Conservation (phyloP, 92 coral and sea anemone genomes). For the Chrysogorgia sp. region DNA sequence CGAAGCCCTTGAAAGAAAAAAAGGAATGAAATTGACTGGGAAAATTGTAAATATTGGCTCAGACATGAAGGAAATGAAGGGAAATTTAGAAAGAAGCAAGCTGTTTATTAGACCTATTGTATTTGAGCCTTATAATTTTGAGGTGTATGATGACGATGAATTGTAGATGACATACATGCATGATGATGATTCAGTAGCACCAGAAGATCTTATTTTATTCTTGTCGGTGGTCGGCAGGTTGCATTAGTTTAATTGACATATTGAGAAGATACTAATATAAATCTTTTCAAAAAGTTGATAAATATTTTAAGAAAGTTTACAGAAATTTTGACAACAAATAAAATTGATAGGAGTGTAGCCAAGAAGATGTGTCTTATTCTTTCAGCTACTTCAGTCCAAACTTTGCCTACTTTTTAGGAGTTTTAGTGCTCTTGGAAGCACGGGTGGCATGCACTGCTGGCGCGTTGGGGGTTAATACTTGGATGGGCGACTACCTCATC, state of each 20-base stretch:
- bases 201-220: too few relatives aligned
- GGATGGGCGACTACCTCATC: too few relatives aligned
- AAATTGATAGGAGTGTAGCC: too few relatives aligned
- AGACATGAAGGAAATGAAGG: constrained; percentile 75
- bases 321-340: not conserved
- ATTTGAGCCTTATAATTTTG: constrained; percentile 72
- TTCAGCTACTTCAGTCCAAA: too few relatives aligned
- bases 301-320: too few relatives aligned
- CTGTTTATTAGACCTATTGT: constrained; percentile 83
- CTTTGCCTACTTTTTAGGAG: too few relatives aligned
- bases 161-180: constrained; percentile 5
- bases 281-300: not conserved
- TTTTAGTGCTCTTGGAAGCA: too few relatives aligned
- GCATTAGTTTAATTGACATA: too few relatives aligned
- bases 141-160: constrained; percentile 59
- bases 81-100: constrained; percentile 75
- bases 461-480: too few relatives aligned
- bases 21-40: constrained; percentile 80
- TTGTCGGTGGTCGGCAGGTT: too few relatives aligned
- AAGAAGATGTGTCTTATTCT: too few relatives aligned
- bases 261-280: not conserved
- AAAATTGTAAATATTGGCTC: constrained; percentile 71
- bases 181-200: not conserved
- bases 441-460: too few relatives aligned
- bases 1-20: constrained; percentile 65